Base-by-base conservation (phyloP, 2,113 vertebrate species). In the Xiphophorus hellerii region DNA sequence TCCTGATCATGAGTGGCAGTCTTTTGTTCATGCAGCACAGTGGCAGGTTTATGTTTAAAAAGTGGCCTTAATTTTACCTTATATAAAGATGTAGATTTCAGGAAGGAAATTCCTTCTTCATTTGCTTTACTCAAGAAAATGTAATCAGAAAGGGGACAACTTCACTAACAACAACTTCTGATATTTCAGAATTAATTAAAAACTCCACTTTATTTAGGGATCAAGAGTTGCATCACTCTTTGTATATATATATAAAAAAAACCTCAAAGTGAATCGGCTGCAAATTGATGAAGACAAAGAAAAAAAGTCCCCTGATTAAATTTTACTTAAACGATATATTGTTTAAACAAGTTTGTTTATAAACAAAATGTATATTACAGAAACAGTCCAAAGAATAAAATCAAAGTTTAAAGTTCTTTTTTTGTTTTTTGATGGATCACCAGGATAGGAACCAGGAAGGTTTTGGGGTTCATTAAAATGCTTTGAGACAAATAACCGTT, bases 11-110 rank as follows among this genome's bases (percentile, higher is more conserved):
- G 13, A 66, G 33, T 28, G 66, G 29, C 28, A 0, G 4, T 9
- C 22, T 71, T 69, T 51, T 63, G 28, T 67, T 77, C 25, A 17
- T 8, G 0, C 37, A 10, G n/a, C 73, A 77, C 66, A 81, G 61
- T 78, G 76, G 73, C 39, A 20, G 68, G 65, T 63, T 76, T 42
- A 15, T 78, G 51, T 39, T 62, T 62, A 64, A 63, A 78, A 62
- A 72, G 64, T 42, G 61, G 37, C 37, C 72, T 31, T 28, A 27
- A n/a, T 28, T 73, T 5, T 20, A 60, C 17, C 61, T 15, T n/a
- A 30, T 58, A 28, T 44, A 28, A 67, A 66, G 31, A 62, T 69
- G 31, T 66, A 13, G 17, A n/a, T 58, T 11, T 58, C 51, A n/a
- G 9, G 25, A 58, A 58, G 51, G 10, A 54, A n/a, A 54, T 54